Evolutionary conservation across 2,113 vertebrate genomes (phyloP).

Genomic region (Syrmaticus mikado): DNA sequence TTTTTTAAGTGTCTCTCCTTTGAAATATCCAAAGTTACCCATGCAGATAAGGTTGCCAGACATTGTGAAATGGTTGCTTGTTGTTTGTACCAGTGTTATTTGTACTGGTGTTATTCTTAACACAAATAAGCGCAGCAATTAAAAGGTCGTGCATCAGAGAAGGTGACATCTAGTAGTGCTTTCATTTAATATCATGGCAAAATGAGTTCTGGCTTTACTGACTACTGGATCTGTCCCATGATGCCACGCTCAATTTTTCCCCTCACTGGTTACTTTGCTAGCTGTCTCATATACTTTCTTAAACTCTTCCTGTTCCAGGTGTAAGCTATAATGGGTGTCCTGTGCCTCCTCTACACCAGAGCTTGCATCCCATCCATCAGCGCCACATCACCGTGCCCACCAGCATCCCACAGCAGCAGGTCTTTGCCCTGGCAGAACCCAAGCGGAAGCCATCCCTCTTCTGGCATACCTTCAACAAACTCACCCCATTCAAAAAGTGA

Average conservation of each 20-base stretch:
- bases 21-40: background rate
- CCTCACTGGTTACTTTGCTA: background rate
- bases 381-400: conserved; percentile 95
- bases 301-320: conserved; percentile 69
- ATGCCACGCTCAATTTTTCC: background rate
- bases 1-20: background rate
- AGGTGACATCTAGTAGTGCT: background rate
- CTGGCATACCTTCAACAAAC: conserved; percentile 90
- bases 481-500: conserved; percentile 90
- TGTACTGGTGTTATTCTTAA: background rate
- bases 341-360: conserved; percentile 83
- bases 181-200: background rate
- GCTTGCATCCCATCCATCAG: conserved; percentile 91
- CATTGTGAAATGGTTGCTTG: background rate
- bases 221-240: background rate
- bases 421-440: conserved; percentile 94
- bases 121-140: background rate
- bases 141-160: background rate
- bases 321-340: conserved; percentile 84
- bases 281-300: background rate
- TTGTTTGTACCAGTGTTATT: background rate
- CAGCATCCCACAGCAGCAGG: conserved; percentile 94
- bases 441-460: conserved; percentile 91
- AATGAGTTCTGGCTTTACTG: background rate
- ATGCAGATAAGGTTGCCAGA: background rate